phyloP scores from a whole-genome alignment of 2,797 vertebrate genomes.

The Oreonectes daqikongensis region DNA sequence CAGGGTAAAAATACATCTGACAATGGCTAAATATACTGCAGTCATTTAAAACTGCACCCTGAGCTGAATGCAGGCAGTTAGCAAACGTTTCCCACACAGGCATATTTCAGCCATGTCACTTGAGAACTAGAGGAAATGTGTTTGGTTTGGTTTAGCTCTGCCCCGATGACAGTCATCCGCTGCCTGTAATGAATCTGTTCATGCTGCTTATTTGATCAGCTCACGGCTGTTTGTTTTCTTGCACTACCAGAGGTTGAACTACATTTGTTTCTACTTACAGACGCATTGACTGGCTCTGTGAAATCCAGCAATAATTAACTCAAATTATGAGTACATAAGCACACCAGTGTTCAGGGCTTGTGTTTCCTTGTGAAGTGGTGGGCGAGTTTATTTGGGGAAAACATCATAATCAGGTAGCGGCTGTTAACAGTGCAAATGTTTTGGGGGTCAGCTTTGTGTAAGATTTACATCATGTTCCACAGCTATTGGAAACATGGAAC shows the following conservation, averaged over 20 bases:
- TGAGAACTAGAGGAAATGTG: conserved; percentile 40
- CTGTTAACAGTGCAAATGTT: conserved; percentile 55
- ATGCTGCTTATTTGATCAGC: conserved; percentile 53
- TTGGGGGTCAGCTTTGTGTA: background rate
- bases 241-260: conserved; percentile 39
- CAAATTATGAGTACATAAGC: conserved; percentile 46
- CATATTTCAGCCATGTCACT: background rate
- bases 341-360: conserved; percentile 37
- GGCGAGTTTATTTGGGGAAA: conserved; percentile 54
- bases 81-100: background rate
- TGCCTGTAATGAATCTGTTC: conserved; percentile 53
- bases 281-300: conserved; percentile 24
- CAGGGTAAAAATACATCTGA: background rate
- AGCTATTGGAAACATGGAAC: background rate
- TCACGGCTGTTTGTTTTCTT: conserved; percentile 53
- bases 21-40: background rate
- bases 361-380: conserved; percentile 50
- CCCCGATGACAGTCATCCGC: conserved; percentile 40
- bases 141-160: conserved; percentile 47
- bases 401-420: conserved; percentile 41
- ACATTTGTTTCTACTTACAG: conserved; percentile 42
- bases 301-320: conserved; percentile 55
- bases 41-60: background rate
- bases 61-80: background rate
- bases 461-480: conserved; percentile 21